Percentiles rank a stretch among this genome's conserved stretches.
Evolutionary conservation across 2,113 vertebrate species (phyloP).

Genomic region (Pelvicachromis taeniatus): DNA sequence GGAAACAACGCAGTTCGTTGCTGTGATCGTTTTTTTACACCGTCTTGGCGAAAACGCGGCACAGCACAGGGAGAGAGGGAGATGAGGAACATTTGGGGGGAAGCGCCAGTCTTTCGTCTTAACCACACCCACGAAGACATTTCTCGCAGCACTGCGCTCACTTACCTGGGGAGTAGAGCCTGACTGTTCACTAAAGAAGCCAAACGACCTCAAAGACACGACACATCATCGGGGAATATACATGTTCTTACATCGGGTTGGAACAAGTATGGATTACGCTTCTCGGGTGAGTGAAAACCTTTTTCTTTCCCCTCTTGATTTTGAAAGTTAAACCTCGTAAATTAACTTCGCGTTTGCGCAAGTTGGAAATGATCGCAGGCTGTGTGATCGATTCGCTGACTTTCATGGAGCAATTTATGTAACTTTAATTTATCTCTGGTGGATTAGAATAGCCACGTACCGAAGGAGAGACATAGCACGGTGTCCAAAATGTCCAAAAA

Average conservation of each 20-base stretch:
- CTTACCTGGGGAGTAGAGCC: slow-evolving; percentile 18
- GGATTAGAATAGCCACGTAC: accelerated
- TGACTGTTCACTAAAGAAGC: background rate
- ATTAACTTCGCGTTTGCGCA: background rate
- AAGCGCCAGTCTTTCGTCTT: background rate
- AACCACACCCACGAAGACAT: slow-evolving; percentile 58
- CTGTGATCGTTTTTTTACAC: background rate
- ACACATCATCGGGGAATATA: background rate
- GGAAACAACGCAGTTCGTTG: background rate
- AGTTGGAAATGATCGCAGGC: accelerated
- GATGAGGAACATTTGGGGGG: slow-evolving; percentile 7
- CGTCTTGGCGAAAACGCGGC: background rate
- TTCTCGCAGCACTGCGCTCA: slow-evolving; percentile 15
- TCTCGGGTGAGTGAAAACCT: slow-evolving; percentile 26
- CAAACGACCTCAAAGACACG: background rate
- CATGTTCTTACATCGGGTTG: accelerated
- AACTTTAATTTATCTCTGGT: accelerated
- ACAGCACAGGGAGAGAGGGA: background rate
- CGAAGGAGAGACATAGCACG: accelerated
- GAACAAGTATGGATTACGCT: background rate
- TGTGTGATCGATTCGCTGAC: background rate
- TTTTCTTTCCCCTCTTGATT: background rate
- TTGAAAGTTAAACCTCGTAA: background rate
- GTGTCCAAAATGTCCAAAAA: background rate
- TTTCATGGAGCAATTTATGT: background rate